phyloP scores from a whole-genome alignment of 1,140 invertebrate genomes.

The Cydia amplana region DNA sequence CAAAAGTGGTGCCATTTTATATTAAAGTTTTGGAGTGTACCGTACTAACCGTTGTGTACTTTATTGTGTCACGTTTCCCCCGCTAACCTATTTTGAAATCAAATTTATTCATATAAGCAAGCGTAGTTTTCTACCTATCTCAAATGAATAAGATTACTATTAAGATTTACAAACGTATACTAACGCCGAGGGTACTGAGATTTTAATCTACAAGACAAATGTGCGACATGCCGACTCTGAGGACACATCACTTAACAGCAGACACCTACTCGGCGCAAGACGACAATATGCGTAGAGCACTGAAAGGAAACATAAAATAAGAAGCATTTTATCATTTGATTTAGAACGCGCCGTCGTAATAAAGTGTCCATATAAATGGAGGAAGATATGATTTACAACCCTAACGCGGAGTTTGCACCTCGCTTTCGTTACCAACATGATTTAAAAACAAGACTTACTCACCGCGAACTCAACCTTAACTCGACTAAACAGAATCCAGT shows the following conservation, averaged over 20 bases:
- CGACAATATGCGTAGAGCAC: slow-evolving; percentile 61
- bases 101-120: background rate
- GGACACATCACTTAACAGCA: slow-evolving; percentile 46
- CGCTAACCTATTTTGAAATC: background rate
- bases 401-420: slow-evolving; percentile 64
- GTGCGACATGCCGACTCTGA: slow-evolving; percentile 42
- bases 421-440: slow-evolving; percentile 39
- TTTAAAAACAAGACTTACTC: slow-evolving; percentile 47
- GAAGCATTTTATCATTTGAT: slow-evolving; percentile 77
- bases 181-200: slow-evolving; percentile 7
- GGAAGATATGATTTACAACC: slow-evolving; percentile 70
- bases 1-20: too few relatives aligned
- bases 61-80: background rate
- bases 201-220: slow-evolving; percentile 34
- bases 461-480: slow-evolving; percentile 23
- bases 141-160: slow-evolving; percentile 17
- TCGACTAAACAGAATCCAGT: slow-evolving; percentile 11
- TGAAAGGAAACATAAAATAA: slow-evolving; percentile 73
- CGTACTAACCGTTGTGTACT: background rate
- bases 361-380: slow-evolving; percentile 76
- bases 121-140: slow-evolving; percentile 13
- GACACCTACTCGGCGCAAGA: slow-evolving; percentile 41
- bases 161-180: slow-evolving; percentile 19
- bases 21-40: too few relatives aligned
- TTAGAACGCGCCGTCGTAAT: slow-evolving; percentile 72